Evolutionary conservation across 2,888 invertebrate species (phyloP).

Genomic region (Eilema caniola): DNA sequence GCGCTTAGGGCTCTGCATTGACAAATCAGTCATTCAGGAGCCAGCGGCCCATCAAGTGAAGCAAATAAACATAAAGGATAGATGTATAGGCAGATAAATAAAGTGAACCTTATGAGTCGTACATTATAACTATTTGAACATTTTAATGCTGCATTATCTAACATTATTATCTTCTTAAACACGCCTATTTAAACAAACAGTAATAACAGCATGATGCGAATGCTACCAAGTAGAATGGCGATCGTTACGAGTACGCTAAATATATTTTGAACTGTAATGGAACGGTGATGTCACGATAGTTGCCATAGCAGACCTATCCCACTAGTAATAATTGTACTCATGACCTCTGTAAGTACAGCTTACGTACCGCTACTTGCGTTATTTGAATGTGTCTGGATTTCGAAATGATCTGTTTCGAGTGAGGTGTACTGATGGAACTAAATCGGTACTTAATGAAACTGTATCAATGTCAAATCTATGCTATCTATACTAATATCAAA

Average conservation of each 20-base stretch:
- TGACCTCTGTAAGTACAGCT: slow-evolving; percentile 60
- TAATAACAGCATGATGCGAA: slow-evolving; percentile 7
- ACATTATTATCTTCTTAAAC: not conserved
- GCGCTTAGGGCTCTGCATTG: no score
- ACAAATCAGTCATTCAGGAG: no score
- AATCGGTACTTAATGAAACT: slow-evolving; percentile 25
- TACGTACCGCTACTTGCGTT: slow-evolving; percentile 30
- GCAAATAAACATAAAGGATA: no score
- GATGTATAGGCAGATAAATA: no score
- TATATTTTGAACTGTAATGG: slow-evolving; percentile 55
- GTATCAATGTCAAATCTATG: not conserved
- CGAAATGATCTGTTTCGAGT: slow-evolving; percentile 26
- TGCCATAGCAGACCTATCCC: slow-evolving; percentile 60
- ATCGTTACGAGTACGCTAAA: slow-evolving; percentile 45
- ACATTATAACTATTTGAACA: not conserved
- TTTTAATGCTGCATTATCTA: not conserved
- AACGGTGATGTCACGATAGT: slow-evolving; percentile 68
- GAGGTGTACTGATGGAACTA: slow-evolving; percentile 28
- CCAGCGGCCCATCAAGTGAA: no score
- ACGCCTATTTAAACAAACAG: slow-evolving; percentile 12
- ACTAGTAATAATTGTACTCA: slow-evolving; percentile 72
- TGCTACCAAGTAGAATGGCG: slow-evolving; percentile 27
- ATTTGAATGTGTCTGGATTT: slow-evolving; percentile 28
- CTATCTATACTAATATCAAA: no score
- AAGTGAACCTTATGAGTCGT: not conserved